These are phyloP conservation scores for Characodon lateralis DNA, from an alignment of 2,797 vertebrate species.

Conservation along the genomic window DNA sequence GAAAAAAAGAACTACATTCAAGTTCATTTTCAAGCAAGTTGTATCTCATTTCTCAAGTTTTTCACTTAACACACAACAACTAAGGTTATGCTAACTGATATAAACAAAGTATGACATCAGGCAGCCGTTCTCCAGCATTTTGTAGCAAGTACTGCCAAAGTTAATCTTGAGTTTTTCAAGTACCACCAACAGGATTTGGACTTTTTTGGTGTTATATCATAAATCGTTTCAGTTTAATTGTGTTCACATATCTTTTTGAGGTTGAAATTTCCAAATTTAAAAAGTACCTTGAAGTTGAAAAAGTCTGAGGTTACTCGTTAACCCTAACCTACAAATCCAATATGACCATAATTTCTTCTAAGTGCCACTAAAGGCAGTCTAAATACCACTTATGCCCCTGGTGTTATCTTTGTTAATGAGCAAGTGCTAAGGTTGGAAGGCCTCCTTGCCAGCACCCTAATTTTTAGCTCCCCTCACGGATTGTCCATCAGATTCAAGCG, in stretches of 20 bases:
- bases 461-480: too few species aligned
- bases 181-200: too few species aligned
- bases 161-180: not conserved
- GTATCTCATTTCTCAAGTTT: not conserved
- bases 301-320: not conserved
- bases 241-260: not conserved
- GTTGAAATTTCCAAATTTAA: not conserved
- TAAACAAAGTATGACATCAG: not conserved
- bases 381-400: too few species aligned
- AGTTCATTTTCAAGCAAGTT: not conserved
- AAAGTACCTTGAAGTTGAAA: not conserved
- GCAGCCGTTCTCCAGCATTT: not conserved
- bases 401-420: too few species aligned
- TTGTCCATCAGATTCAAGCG: too few species aligned
- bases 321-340: not conserved
- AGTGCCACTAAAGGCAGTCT: not conserved
- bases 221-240: not conserved
- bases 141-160: not conserved
- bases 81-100: not conserved
- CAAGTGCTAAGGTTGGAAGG: too few species aligned
- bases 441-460: too few species aligned
- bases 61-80: not conserved
- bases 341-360: not conserved
- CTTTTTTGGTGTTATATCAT: too few species aligned
- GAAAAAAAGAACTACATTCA: not conserved